Percentiles rank a stretch among this genome's conserved stretches.
phyloP scores from a whole-genome alignment of 2,797 vertebrate genomes.

The Bovichtus diacanthus region DNA sequence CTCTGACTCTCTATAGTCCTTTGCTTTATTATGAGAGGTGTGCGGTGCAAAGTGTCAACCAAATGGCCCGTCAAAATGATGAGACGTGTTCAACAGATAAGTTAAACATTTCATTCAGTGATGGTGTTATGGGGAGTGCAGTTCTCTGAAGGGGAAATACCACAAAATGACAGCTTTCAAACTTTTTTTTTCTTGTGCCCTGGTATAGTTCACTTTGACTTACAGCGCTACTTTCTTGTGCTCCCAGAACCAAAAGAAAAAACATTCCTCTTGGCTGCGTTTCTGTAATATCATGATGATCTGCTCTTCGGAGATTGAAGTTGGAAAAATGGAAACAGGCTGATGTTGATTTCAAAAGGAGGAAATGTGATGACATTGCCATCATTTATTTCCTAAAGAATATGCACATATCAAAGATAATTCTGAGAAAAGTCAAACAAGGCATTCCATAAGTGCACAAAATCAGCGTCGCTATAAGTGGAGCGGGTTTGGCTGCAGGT shows the following conservation, averaged over 20 bases:
- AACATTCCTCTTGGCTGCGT: constrained; percentile 19
- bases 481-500: background rate
- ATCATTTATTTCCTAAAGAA: constrained; percentile 21
- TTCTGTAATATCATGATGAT: constrained; percentile 15
- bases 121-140: background rate
- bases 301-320: constrained; percentile 7
- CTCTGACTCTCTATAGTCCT: constrained; percentile 19
- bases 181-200: background rate
- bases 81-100: constrained; percentile 29
- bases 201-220: constrained; percentile 6
- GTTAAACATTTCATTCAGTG: constrained; percentile 23
- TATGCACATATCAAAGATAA: constrained; percentile 5
- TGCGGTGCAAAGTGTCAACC: constrained; percentile 3
- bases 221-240: constrained; percentile 6
- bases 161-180: constrained; percentile 20
- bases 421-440: constrained; percentile 47
- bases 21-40: constrained; percentile 30
- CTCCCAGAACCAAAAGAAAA: constrained; percentile 34
- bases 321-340: background rate
- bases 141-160: constrained; percentile 17
- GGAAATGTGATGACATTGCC: background rate
- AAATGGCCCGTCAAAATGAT: constrained; percentile 23
- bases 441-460: background rate
- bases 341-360: background rate
- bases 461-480: background rate